phyloP scores from a whole-genome alignment of 2,888 invertebrate genomes.

The Macrosiphum euphorbiae region DNA sequence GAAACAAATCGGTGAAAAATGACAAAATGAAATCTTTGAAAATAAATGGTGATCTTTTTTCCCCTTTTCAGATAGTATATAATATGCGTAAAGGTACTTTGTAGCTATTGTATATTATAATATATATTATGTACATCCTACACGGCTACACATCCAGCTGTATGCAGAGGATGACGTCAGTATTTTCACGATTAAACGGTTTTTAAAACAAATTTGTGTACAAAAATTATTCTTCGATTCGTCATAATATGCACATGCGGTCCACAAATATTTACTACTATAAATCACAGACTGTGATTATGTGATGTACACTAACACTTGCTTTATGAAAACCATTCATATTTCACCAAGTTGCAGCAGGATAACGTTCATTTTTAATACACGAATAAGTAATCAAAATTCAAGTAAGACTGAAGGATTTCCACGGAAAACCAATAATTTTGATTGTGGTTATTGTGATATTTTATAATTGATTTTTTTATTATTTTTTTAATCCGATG shows the following conservation, averaged over 20 bases:
- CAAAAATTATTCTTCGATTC: background rate
- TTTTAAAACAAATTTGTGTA: background rate
- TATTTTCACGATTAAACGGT: conserved; percentile 27
- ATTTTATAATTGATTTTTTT: background rate
- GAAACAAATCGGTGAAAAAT: conserved; percentile 38
- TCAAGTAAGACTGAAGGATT: background rate
- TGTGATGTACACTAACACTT: background rate
- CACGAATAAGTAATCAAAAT: background rate
- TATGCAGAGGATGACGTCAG: background rate
- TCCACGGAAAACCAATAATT: background rate
- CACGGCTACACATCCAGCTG: background rate
- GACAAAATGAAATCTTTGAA: background rate
- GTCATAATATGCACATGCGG: background rate
- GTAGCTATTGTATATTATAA: background rate
- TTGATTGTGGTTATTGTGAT: background rate
- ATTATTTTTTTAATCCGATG: background rate
- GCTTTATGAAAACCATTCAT: background rate
- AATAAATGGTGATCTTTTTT: background rate
- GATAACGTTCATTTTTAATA: background rate
- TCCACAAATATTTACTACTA: background rate
- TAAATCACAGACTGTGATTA: background rate
- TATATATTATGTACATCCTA: background rate
- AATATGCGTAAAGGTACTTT: background rate
- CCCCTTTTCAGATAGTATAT: background rate
- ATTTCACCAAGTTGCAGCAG: background rate